phyloP scores from a whole-genome alignment of 23 tunicate genomes.

The Styela plicata region DNA sequence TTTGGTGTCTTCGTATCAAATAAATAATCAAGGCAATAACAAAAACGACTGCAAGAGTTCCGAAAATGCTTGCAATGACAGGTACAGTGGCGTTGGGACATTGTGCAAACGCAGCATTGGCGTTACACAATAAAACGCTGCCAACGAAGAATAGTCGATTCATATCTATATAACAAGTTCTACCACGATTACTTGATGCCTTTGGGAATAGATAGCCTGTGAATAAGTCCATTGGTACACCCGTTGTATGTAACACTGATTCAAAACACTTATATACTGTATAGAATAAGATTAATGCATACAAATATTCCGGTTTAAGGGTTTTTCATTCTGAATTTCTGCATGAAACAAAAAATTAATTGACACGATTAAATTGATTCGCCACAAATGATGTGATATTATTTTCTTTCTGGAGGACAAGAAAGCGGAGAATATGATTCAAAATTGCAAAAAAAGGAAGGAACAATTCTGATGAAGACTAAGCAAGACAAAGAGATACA shows the following conservation, averaged over 20 bases:
- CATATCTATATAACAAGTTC: neutral
- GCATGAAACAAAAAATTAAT: no score
- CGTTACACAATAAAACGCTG: neutral
- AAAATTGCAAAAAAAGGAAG: no score
- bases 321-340: no score
- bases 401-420: no score
- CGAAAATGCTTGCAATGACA: slow-evolving; percentile 27
- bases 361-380: no score
- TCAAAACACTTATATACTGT: neutral
- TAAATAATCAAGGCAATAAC: neutral
- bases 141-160: neutral
- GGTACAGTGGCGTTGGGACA: neutral
- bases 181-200: neutral
- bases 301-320: no score
- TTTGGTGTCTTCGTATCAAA: neutral
- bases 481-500: no score
- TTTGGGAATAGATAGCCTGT: neutral
- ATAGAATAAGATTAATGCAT: neutral
- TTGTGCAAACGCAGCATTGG: slow-evolving; percentile 26
- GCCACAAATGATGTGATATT: no score
- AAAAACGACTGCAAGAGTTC: slow-evolving; percentile 26
- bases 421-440: no score
- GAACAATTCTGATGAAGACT: no score
- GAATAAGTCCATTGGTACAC: neutral
- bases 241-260: neutral